Evolutionary conservation across 1,140 invertebrate genomes (phyloP), one percentile per base, ranked within the genome.

Genomic region (Apis dorsata): DNA sequence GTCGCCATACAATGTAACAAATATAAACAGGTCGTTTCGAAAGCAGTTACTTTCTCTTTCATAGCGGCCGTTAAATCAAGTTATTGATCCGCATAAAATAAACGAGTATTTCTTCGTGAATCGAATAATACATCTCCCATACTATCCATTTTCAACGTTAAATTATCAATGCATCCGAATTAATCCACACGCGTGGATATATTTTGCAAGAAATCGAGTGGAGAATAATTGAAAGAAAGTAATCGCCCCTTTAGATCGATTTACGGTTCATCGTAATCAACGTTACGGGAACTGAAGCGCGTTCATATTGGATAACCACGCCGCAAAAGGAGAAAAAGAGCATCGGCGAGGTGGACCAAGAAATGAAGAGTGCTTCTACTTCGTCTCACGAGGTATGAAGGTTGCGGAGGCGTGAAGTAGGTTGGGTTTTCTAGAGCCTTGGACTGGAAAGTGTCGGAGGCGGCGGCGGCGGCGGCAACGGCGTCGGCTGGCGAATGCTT

Each of bases 321-420:
- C 60, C 70, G 60, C 68, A 66, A 49, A 87, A 79, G 24, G 12
- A 28, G 17, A 68, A 53, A 63, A 63, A 28, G 59, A 51, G 17
- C 63, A 87, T 86, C 71, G 75, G 55, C 71, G 77, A 17, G 74
- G 69, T 65, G 63, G 63, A 59, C 80, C 76, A 89, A 91, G 90
- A 88, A 91, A 91, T 88, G 86, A 91, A 91, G 89, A 88, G 86
- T 87, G 88, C 89, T 91, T 85, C 34, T 88, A 87, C 86, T 91
- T 81, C 84, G 81, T 82, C 88, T 84, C 85, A 83, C 86, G 88
- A 90, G 88, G 85, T 91, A 83, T 86, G 84, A 91, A 89, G 88
- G 81, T 89, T 91, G 84, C 78, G 84, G 85, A 89, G 72, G 82
- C 90, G 83, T 89, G 83, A 91, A 91, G 90, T 90, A 86, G 84